phyloP scores from a whole-genome alignment of 1,140 invertebrate species.

The Dinothrombium tinctorium region DNA sequence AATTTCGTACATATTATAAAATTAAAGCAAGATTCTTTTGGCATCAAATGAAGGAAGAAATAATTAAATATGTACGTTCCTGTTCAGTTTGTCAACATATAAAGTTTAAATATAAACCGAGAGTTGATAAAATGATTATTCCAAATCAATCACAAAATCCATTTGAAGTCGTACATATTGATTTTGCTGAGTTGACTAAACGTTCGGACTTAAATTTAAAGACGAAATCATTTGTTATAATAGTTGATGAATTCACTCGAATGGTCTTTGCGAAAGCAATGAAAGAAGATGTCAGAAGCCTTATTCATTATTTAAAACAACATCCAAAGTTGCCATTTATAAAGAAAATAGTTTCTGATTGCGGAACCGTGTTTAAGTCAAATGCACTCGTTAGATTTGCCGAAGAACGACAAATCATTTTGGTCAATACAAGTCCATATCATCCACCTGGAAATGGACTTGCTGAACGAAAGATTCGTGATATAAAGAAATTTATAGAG shows the following conservation, averaged over 20 bases:
- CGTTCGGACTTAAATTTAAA: not conserved
- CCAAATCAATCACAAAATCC: not conserved
- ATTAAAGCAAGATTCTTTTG: not conserved
- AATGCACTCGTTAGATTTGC: not conserved
- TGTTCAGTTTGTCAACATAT: not conserved
- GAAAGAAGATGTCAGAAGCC: not conserved
- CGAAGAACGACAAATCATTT: not conserved
- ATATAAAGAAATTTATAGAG: not conserved
- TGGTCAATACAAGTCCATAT: not conserved
- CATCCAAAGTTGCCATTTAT: too few relatives aligned
- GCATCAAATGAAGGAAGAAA: not conserved
- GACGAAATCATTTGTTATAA: not conserved
- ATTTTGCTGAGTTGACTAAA: not conserved
- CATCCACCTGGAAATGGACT: slow-evolving; percentile 1
- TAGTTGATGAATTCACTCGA: not conserved
- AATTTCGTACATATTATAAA: not conserved
- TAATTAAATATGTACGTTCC: not conserved
- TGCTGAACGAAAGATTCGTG: not conserved
- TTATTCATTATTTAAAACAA: not conserved
- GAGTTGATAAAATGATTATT: not conserved
- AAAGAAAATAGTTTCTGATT: not conserved
- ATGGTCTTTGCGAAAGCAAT: not conserved
- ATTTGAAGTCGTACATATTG: not conserved
- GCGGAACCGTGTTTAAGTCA: not conserved
- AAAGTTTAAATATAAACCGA: not conserved